phyloP scores from a whole-genome alignment of 2,113 vertebrate genomes.

The Hippocampus mohnikei region DNA sequence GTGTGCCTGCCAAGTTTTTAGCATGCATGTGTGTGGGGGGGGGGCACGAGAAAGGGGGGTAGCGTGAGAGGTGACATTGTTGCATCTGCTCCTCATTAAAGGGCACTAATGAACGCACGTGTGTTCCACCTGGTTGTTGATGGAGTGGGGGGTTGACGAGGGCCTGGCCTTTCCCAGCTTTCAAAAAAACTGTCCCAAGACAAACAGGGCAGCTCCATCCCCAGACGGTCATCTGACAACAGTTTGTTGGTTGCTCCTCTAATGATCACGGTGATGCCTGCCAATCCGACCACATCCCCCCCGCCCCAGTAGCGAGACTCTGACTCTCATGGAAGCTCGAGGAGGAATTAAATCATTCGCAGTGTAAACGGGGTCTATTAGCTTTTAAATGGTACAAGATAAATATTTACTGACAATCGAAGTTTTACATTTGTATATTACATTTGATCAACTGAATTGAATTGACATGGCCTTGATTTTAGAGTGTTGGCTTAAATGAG shows the following conservation, averaged over 20 bases:
- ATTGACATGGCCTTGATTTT: background rate
- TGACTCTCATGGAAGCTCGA: slow-evolving; percentile 14
- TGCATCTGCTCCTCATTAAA: slow-evolving; percentile 76
- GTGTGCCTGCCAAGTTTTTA: slow-evolving; percentile 9
- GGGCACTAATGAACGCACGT: slow-evolving; percentile 73
- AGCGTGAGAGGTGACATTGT: slow-evolving; percentile 50
- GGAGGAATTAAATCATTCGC: background rate
- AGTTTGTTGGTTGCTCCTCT: slow-evolving; percentile 43
- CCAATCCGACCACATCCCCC: slow-evolving; percentile 3
- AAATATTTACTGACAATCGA: no score
- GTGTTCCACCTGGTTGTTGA: slow-evolving; percentile 70
- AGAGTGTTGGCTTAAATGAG: background rate
- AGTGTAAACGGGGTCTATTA: background rate
- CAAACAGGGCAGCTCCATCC: slow-evolving; percentile 43
- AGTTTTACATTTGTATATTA: no score
- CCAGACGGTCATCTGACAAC: slow-evolving; percentile 55
- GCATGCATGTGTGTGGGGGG: slow-evolving; percentile 9
- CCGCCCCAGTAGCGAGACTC: background rate
- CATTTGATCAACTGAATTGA: background rate
- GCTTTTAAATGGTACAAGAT: background rate
- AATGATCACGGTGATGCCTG: slow-evolving; percentile 47
- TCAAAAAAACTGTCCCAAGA: slow-evolving; percentile 48
- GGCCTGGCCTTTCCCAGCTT: slow-evolving; percentile 47
- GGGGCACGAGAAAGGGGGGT: slow-evolving; percentile 13
- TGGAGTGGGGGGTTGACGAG: slow-evolving; percentile 47